A percentile compares a stretch with the other conserved stretches of the same genome.
phyloP scores from a whole-genome alignment of 2,888 invertebrate species.

The Napeogenes inachia region DNA sequence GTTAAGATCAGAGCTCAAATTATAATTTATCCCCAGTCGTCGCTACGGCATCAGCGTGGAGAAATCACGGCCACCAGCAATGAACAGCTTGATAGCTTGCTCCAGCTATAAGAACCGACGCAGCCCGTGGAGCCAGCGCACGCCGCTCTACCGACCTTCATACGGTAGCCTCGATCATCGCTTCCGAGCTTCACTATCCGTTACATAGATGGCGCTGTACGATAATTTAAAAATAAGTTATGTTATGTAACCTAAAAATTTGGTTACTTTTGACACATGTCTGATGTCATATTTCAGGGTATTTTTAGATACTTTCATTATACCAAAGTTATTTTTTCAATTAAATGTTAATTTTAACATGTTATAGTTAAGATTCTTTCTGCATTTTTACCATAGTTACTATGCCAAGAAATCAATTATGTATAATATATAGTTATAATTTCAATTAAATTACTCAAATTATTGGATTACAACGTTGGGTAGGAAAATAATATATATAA shows the following conservation, averaged over 20 bases:
- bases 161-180: constrained; percentile 67
- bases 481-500: too few species aligned
- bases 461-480: too few species aligned
- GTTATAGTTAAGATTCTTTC: too few species aligned
- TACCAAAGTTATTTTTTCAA: too few species aligned
- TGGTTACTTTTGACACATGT: too few species aligned
- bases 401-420: too few species aligned
- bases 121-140: constrained; percentile 69
- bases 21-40: constrained; percentile 40
- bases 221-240: not conserved
- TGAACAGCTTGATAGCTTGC: constrained; percentile 86
- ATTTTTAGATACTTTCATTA: too few species aligned
- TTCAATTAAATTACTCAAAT: too few species aligned
- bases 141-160: constrained; percentile 59
- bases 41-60: constrained; percentile 79
- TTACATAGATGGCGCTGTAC: constrained; percentile 28
- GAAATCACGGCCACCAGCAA: constrained; percentile 81
- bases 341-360: too few species aligned
- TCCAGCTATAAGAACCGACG: constrained; percentile 84
- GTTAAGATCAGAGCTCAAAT: not conserved
- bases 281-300: not conserved
- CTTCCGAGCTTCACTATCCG: constrained; percentile 54
- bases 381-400: too few species aligned
- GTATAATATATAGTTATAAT: too few species aligned
- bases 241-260: not conserved